A percentile compares a stretch with the other conserved stretches of the same genome.
Conservation (phyloP, 2,113 vertebrate genomes). For the Pygoscelis antarcticus region DNA sequence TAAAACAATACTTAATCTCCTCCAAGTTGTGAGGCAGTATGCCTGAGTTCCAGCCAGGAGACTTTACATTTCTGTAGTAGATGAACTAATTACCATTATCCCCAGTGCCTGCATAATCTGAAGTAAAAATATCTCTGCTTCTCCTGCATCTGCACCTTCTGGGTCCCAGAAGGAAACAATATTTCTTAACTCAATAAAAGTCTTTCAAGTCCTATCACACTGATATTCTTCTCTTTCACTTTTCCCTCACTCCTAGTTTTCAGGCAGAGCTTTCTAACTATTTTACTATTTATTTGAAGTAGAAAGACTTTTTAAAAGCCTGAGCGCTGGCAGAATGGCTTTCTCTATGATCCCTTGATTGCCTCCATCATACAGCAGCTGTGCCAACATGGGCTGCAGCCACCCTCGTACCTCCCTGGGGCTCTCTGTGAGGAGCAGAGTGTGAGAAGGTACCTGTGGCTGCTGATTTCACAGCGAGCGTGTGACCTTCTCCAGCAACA, state of each 20-base stretch:
- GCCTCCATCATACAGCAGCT: not conserved
- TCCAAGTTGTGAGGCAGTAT: not conserved
- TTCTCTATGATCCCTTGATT: not conserved
- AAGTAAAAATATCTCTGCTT: conserved; percentile 11
- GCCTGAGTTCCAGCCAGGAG: not conserved
- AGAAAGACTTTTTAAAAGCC: not conserved
- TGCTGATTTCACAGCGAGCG: not conserved
- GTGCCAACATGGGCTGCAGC: not conserved
- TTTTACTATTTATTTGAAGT: not conserved
- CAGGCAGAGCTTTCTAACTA: not conserved
- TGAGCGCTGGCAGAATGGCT: not conserved
- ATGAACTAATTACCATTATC: conserved; percentile 32
- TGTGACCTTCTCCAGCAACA: not conserved
- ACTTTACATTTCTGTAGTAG: conserved; percentile 8
- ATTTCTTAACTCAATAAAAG: not conserved
- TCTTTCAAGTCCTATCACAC: not conserved
- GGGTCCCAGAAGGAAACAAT: not conserved
- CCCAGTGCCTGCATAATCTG: not conserved
- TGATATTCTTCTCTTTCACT: not conserved
- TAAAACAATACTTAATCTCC: conserved; percentile 41
- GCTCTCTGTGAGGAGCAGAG: not conserved
- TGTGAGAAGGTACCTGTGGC: not conserved
- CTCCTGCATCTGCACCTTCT: not conserved
- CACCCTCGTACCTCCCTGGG: not conserved
- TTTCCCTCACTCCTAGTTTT: not conserved